Percentiles rank a stretch among this genome's conserved stretches.
Evolutionary conservation across 2,888 invertebrate genomes (phyloP).

Genomic region (Erpobdella octoculata): DNA sequence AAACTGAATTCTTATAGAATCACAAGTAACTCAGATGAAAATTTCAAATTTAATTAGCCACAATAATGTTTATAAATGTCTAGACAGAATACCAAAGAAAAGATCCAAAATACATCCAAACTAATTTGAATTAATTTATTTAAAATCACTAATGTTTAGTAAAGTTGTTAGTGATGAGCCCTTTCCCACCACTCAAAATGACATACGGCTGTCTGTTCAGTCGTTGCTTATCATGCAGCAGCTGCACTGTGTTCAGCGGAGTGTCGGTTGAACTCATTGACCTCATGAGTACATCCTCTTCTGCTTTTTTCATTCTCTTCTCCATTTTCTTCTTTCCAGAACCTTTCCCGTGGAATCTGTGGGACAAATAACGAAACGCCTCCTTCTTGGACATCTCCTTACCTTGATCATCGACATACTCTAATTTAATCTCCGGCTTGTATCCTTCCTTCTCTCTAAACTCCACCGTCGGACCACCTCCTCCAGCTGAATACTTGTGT

Average conservation of each 20-base stretch:
- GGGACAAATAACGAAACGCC: constrained; percentile 85
- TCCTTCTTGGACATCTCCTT: constrained; percentile 85
- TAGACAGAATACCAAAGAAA: too few species aligned
- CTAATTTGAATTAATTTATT: not conserved
- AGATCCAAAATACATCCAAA: too few species aligned
- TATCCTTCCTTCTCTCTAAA: constrained; percentile 85
- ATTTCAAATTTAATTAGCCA: too few species aligned
- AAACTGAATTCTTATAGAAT: too few species aligned
- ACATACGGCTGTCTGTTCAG: constrained; percentile 86
- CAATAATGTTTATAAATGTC: too few species aligned
- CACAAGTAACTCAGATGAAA: too few species aligned
- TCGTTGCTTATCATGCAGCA: constrained; percentile 89
- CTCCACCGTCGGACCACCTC: constrained; percentile 71
- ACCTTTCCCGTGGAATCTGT: constrained; percentile 98
- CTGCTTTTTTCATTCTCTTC: constrained; percentile 84
- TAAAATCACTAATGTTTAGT: not conserved
- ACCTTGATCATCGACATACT: constrained; percentile 94
- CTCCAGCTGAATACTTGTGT: constrained; percentile 42
- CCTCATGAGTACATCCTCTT: constrained; percentile 90
- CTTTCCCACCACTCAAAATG: constrained; percentile 69
- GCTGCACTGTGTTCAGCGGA: constrained; percentile 83
- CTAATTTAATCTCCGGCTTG: constrained; percentile 85
- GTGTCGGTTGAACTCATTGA: constrained; percentile 97
- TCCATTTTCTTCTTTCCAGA: constrained; percentile 96
- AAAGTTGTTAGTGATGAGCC: constrained; percentile 18